Percentiles rank a stretch among this genome's conserved stretches.
Evolutionary conservation across 2,888 invertebrate species (phyloP).

Genomic region (Chouioia cunea): DNA sequence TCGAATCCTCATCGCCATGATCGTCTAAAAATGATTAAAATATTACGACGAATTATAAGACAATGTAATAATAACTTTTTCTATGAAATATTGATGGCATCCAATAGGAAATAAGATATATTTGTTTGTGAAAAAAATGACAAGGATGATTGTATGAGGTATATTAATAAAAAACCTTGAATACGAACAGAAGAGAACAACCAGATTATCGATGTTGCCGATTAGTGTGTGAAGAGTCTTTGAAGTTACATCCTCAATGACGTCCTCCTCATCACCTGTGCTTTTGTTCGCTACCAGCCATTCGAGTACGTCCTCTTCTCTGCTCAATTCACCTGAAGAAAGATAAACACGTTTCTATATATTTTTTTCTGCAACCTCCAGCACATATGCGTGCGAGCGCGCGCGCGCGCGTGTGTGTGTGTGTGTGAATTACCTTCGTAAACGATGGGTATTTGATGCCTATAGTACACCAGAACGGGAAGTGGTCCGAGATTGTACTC

Average conservation of each 20-base stretch:
- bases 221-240: conserved; percentile 90
- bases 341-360: background rate
- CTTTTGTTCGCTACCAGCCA: conserved; percentile 95
- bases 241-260: conserved; percentile 93
- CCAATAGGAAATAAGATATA: background rate
- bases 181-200: conserved; percentile 90
- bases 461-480: conserved; percentile 92
- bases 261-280: conserved; percentile 92
- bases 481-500: conserved; percentile 92
- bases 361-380: background rate
- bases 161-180: conserved; percentile 47
- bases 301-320: conserved; percentile 92
- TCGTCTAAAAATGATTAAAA: conserved; percentile 76
- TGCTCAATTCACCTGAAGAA: conserved; percentile 82
- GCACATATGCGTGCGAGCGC: too few relatives aligned
- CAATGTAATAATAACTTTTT: too few relatives aligned
- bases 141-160: conserved; percentile 19
- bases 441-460: conserved; percentile 94
- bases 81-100: background rate
- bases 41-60: too few relatives aligned
- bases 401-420: too few relatives aligned
- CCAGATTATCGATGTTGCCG: conserved; percentile 90
- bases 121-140: background rate
- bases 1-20: conserved; percentile 89
- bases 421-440: conserved; percentile 82